phyloP scores from a whole-genome alignment of 2,888 invertebrate genomes.

The Pogonocherus hispidulus region DNA sequence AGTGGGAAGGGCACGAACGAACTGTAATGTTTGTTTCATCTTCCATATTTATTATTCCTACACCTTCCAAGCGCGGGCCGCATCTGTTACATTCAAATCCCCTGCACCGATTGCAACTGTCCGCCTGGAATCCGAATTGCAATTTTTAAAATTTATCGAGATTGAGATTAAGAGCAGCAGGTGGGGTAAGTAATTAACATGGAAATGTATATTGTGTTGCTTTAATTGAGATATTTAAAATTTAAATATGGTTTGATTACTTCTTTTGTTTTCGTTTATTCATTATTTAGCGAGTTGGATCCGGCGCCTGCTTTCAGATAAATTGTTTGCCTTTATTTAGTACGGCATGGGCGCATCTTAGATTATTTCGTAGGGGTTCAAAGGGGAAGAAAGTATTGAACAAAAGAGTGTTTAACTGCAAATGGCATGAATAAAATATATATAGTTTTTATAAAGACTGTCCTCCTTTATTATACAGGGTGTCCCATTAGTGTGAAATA shows the following conservation, averaged over 20 bases:
- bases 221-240: conserved; percentile 67
- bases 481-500: too few species aligned
- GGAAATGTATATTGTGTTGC: conserved; percentile 67
- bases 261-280: conserved; percentile 67
- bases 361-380: background rate
- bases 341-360: background rate
- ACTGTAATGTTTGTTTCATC: conserved; percentile 24
- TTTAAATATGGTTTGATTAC: conserved; percentile 68
- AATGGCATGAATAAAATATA: too few species aligned
- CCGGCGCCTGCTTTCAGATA: conserved; percentile 47
- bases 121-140: background rate
- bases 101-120: conserved; percentile 8
- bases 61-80: background rate
- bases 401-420: too few species aligned
- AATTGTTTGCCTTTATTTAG: conserved; percentile 55
- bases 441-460: too few species aligned
- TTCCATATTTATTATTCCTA: background rate
- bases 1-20: too few species aligned
- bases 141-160: conserved; percentile 41
- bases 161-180: conserved; percentile 59
- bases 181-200: conserved; percentile 65
- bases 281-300: conserved; percentile 62
- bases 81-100: background rate
- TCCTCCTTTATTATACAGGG: too few species aligned
- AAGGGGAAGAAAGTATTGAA: too few species aligned